Conservation (phyloP, 2,888 invertebrate genomes). For the Platynereis dumerilii region DNA sequence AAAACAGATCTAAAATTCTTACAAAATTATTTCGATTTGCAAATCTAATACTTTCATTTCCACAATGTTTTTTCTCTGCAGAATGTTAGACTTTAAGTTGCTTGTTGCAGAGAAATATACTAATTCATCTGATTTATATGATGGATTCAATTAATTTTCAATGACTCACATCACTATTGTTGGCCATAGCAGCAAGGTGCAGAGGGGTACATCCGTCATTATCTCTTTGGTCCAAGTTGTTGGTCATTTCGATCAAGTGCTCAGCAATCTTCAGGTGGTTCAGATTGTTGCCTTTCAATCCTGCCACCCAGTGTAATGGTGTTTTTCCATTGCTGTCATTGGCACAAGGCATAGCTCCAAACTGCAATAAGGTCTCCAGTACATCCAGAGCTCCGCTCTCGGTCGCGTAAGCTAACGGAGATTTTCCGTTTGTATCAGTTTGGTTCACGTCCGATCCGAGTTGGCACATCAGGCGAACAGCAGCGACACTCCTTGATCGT, state of each 20-base stretch:
- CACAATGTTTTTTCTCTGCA: no score
- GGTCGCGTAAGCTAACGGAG: conserved; percentile 44
- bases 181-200: conserved; percentile 26
- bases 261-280: conserved; percentile 19
- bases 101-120: no score
- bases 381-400: conserved; percentile 35
- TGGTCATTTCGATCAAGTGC: conserved; percentile 18
- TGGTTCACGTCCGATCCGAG: conserved; percentile 40
- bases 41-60: no score
- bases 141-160: no score
- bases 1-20: no score
- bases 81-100: no score
- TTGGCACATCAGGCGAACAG: conserved; percentile 32
- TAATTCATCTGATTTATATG: no score
- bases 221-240: conserved; percentile 16
- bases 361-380: conserved; percentile 36
- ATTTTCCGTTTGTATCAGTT: conserved; percentile 35
- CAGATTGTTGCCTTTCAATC: background rate
- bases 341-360: conserved; percentile 40
- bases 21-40: no score
- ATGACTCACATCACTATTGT: conserved; percentile 16
- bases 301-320: conserved; percentile 38
- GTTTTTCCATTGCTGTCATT: conserved; percentile 36
- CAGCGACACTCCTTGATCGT: conserved; percentile 16
- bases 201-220: conserved; percentile 24